Evolutionary conservation across 2,797 vertebrate species (phyloP).

Genomic region (Hydrolagus colliei): DNA sequence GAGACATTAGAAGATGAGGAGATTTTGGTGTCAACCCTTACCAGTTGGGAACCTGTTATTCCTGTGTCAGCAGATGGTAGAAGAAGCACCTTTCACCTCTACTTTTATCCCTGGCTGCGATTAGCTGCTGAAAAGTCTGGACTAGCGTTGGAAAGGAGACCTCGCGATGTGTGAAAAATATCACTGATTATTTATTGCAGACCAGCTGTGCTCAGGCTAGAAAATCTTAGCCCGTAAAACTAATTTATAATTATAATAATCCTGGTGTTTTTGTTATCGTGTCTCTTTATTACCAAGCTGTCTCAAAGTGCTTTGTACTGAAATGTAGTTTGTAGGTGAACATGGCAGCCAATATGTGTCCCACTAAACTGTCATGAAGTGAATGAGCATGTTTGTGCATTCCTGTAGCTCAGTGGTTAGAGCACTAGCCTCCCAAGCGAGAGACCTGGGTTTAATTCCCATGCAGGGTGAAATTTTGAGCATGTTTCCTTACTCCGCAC

Average conservation of each 20-base stretch:
- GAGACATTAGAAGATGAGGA: neutral
- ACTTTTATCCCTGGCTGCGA: neutral
- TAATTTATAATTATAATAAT: neutral
- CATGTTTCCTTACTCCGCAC: too few species aligned
- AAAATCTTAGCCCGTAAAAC: neutral
- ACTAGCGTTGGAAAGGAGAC: neutral
- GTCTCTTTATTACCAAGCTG: neutral
- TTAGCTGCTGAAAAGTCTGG: neutral
- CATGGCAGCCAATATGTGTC: too few species aligned
- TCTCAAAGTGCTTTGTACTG: neutral
- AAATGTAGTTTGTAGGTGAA: too few species aligned
- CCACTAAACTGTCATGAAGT: too few species aligned
- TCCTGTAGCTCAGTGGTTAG: too few species aligned
- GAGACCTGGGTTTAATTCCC: too few species aligned
- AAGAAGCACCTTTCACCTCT: neutral
- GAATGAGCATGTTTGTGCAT: too few species aligned
- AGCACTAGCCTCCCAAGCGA: too few species aligned
- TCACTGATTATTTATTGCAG: neutral
- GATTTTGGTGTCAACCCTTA: neutral
- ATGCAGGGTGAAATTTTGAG: too few species aligned
- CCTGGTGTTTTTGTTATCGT: neutral
- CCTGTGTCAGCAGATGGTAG: neutral
- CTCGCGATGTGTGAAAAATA: neutral
- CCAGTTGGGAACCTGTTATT: neutral
- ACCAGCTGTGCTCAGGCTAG: neutral